phyloP scores from a whole-genome alignment of 1,140 invertebrate species.

The Tetramorium simillimum region DNA sequence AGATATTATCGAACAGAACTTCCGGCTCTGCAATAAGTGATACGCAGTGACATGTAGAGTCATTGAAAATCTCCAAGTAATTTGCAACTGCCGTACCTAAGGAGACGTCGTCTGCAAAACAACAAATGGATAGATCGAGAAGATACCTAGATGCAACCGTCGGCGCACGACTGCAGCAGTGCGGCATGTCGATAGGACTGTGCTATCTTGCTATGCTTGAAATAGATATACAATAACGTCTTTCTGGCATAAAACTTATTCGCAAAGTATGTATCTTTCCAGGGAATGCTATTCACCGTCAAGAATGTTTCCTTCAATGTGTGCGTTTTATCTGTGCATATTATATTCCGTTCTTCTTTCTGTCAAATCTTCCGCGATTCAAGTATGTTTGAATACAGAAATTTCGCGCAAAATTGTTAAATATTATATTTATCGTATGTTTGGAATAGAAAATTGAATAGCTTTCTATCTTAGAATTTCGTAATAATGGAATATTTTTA shows the following conservation, averaged over 20 bases:
- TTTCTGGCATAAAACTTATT: background rate
- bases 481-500: background rate
- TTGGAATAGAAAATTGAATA: background rate
- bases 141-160: background rate
- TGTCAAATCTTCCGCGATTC: background rate
- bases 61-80: background rate
- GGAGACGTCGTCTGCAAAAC: background rate
- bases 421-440: background rate
- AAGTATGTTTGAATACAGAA: background rate
- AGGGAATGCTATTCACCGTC: background rate
- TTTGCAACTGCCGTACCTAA: background rate
- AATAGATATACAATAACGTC: background rate
- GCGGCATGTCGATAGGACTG: background rate
- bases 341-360: background rate
- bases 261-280: background rate
- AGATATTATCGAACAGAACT: constrained; percentile 6
- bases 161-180: too few species aligned
- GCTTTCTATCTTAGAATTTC: background rate
- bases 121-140: background rate
- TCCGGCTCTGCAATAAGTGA: constrained; percentile 13
- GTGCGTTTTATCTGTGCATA: background rate
- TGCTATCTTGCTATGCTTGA: background rate
- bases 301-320: background rate
- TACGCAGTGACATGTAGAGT: background rate
- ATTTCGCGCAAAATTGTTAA: background rate